phyloP scores from a whole-genome alignment of 2,888 invertebrate species.

The Lasioglossum zephyrum region DNA sequence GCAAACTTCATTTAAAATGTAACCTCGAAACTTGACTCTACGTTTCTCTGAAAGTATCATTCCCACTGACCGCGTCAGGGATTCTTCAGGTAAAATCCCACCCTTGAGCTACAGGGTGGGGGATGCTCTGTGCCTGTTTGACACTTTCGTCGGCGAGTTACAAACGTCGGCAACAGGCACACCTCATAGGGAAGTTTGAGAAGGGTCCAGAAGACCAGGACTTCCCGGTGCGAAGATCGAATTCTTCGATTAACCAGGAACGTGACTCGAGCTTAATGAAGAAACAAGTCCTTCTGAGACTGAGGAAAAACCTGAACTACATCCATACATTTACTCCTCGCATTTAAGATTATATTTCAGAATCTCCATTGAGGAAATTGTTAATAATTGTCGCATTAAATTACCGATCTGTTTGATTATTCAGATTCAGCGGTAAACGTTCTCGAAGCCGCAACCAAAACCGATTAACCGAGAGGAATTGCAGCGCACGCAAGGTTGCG shows the following conservation, averaged over 20 bases:
- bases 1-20: too few relatives aligned
- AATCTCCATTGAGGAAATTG: not conserved
- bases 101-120: conserved; percentile 47
- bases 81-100: conserved; percentile 69
- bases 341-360: not conserved
- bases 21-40: too few relatives aligned
- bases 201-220: not conserved
- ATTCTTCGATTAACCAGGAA: conserved; percentile 17
- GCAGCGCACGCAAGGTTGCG: conserved; percentile 65
- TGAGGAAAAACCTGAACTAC: too few relatives aligned
- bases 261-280: not conserved
- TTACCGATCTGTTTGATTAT: not conserved
- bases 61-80: too few relatives aligned
- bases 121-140: conserved; percentile 29
- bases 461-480: conserved; percentile 65
- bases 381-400: not conserved
- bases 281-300: not conserved
- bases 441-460: not conserved
- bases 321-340: too few relatives aligned
- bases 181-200: conserved; percentile 42
- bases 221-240: conserved; percentile 18
- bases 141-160: conserved; percentile 37
- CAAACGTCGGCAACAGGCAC: conserved; percentile 48
- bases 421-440: not conserved
- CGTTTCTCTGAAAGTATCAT: too few relatives aligned